These are phyloP conservation scores for Syngnathoides biaculeatus DNA, from an alignment of 2,113 vertebrate species.

Conservation along the genomic window DNA sequence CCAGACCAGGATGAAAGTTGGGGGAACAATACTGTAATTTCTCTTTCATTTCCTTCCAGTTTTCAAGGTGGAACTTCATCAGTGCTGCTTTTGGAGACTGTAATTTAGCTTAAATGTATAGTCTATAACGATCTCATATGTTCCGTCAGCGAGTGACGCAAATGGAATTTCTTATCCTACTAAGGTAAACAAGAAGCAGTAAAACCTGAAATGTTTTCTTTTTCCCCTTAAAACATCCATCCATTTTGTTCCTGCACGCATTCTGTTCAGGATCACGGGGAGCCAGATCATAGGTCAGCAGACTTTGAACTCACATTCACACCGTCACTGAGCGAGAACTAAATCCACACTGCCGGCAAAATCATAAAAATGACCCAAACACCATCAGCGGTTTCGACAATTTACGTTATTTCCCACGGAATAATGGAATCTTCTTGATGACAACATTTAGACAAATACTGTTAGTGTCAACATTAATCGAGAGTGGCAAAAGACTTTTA, in stretches of 20 bases:
- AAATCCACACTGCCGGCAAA: too few relatives aligned
- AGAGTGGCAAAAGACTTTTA: too few relatives aligned
- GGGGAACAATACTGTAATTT: not conserved
- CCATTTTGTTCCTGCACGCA: too few relatives aligned
- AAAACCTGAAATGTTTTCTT: too few relatives aligned
- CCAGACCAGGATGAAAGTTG: slow-evolving; percentile 46
- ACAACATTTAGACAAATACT: not conserved
- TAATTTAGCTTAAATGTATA: slow-evolving; percentile 9
- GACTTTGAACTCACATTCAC: too few relatives aligned
- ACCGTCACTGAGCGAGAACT: too few relatives aligned
- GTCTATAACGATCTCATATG: slow-evolving; percentile 9
- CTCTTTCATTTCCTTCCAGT: slow-evolving; percentile 9
- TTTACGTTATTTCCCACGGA: not conserved
- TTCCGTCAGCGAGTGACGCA: not conserved
- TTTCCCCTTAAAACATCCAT: too few relatives aligned
- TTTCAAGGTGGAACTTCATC: slow-evolving; percentile 11
- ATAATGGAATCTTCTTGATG: not conserved
- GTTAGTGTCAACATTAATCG: too few relatives aligned
- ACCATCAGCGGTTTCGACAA: too few relatives aligned
- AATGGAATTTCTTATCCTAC: not conserved
- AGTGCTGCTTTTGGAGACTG: slow-evolving; percentile 10
- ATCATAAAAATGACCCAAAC: too few relatives aligned
- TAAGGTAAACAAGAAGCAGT: not conserved
- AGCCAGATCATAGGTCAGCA: too few relatives aligned
- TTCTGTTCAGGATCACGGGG: too few relatives aligned